Evolutionary conservation across 1,140 invertebrate species (phyloP).

Genomic region (Conopomorpha cramerella): DNA sequence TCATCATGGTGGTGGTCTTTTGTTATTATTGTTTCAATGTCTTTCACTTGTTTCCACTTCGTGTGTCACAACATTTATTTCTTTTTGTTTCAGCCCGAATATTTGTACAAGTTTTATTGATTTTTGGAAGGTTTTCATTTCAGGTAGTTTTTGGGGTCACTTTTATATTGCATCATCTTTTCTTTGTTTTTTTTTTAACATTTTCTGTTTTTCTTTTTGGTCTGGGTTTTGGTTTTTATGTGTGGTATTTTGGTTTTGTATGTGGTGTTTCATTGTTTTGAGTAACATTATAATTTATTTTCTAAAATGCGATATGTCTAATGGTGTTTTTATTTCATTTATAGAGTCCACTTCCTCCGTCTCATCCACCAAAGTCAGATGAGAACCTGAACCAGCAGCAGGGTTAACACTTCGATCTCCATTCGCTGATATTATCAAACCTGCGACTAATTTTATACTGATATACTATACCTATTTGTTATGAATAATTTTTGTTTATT

Average conservation of each 20-base stretch:
- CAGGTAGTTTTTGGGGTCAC: constrained; percentile 8
- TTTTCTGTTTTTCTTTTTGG: constrained; percentile 13
- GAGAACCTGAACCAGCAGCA: constrained; percentile 67
- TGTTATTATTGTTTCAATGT: constrained; percentile 4
- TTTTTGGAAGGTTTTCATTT: constrained; percentile 13
- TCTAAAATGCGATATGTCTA: not conserved
- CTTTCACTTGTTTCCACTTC: too few relatives aligned
- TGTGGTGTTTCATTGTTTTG: constrained; percentile 5
- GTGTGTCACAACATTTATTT: constrained; percentile 13
- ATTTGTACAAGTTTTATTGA: constrained; percentile 64
- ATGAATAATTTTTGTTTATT: too few relatives aligned
- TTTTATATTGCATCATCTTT: constrained; percentile 4
- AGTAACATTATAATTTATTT: constrained; percentile 5
- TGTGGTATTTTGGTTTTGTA: constrained; percentile 9
- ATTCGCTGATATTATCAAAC: not conserved
- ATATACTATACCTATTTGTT: constrained; percentile 20
- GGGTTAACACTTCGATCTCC: constrained; percentile 22
- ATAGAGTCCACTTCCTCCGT: constrained; percentile 69
- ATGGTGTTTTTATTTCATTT: constrained; percentile 36
- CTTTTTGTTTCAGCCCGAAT: constrained; percentile 60
- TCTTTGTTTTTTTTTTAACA: not conserved
- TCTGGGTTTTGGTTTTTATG: constrained; percentile 12
- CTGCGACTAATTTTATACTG: constrained; percentile 10
- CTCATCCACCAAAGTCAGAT: constrained; percentile 67
- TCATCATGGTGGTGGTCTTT: constrained; percentile 14